These are phyloP conservation scores for Coranthus polyacanthus DNA, from an alignment of 2,797 vertebrate genomes.

Conservation along the genomic window DNA sequence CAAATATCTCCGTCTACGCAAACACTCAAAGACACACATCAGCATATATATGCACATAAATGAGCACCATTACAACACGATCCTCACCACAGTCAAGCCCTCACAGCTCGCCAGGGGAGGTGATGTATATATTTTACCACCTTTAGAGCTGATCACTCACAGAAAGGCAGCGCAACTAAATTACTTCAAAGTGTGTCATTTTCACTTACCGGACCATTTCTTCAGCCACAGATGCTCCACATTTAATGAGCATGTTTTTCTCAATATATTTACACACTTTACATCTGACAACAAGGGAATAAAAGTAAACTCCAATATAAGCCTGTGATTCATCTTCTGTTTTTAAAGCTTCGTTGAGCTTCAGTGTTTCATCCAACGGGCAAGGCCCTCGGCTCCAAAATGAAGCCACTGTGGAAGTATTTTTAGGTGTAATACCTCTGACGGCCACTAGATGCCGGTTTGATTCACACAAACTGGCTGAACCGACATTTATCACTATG, in stretches of 20 bases:
- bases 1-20: slow-evolving; percentile 10
- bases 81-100: slow-evolving; percentile 10
- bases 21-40: slow-evolving; percentile 15
- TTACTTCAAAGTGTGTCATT: slow-evolving; percentile 30
- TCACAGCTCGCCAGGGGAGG: slow-evolving; percentile 25
- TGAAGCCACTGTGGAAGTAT: no score
- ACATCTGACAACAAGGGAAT: neutral
- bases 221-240: slow-evolving; percentile 3
- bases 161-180: slow-evolving; percentile 21
- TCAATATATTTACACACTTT: neutral
- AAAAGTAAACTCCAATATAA: neutral
- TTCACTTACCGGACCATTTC: slow-evolving; percentile 27
- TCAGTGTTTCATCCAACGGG: no score
- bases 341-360: no score
- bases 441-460: no score
- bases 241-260: neutral
- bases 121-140: slow-evolving; percentile 43
- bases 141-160: slow-evolving; percentile 48
- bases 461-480: no score
- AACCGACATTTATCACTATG: no score
- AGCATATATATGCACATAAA: slow-evolving; percentile 13
- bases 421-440: no score
- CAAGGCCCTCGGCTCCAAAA: no score
- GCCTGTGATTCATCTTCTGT: no score
- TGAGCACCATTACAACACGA: slow-evolving; percentile 25